A percentile compares a stretch with the other conserved stretches of the same genome.
Evolutionary conservation across 2,888 invertebrate species (phyloP).

Genomic region (Sericinus montela): DNA sequence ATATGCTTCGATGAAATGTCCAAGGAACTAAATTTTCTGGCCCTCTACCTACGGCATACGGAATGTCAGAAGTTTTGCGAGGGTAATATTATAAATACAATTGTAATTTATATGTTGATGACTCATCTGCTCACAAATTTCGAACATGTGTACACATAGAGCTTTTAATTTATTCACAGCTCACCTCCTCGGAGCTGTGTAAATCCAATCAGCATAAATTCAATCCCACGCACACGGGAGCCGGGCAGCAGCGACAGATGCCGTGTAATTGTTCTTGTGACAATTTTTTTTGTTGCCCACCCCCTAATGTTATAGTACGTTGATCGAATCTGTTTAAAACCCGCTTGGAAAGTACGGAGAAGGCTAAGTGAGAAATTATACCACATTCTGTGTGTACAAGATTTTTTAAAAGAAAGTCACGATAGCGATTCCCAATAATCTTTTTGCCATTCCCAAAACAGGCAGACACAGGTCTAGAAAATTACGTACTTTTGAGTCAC

Average conservation of each 20-base stretch:
- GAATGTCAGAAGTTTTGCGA: too few relatives aligned
- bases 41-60: too few relatives aligned
- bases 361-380: slow-evolving; percentile 21
- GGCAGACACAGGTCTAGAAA: too few relatives aligned
- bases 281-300: slow-evolving; percentile 63
- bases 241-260: slow-evolving; percentile 59
- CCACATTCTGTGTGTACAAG: too few relatives aligned
- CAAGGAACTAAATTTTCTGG: too few relatives aligned
- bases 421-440: too few relatives aligned
- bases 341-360: slow-evolving; percentile 34
- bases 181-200: slow-evolving; percentile 40
- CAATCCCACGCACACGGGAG: slow-evolving; percentile 25
- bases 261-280: slow-evolving; percentile 74
- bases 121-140: slow-evolving; percentile 23
- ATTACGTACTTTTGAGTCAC: too few relatives aligned
- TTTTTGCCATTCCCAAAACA: too few relatives aligned
- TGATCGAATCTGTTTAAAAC: slow-evolving; percentile 75
- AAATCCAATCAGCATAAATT: slow-evolving; percentile 77
- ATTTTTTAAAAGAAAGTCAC: too few relatives aligned
- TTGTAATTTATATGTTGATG: slow-evolving; percentile 10
- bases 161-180: slow-evolving; percentile 33
- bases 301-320: slow-evolving; percentile 53
- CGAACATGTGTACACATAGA: slow-evolving; percentile 36
- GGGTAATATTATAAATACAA: not conserved
- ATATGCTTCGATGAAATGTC: too few relatives aligned